Conservation (phyloP, 2,113 vertebrate genomes). For the Arvicanthis niloticus region DNA sequence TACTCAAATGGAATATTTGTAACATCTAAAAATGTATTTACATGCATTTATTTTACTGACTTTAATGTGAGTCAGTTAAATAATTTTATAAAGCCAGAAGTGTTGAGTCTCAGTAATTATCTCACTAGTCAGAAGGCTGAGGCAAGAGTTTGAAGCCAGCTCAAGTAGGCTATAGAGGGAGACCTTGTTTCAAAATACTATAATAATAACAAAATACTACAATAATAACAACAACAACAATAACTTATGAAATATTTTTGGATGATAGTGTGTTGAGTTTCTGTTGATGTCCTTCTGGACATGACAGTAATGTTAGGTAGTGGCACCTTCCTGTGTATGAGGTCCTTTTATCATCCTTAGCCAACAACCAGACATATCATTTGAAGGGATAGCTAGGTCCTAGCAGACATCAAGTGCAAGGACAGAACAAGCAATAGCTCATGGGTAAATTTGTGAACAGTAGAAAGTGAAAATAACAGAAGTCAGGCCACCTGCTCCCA, state of each 20-base stretch:
- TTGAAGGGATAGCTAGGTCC: neutral
- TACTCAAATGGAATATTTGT: neutral
- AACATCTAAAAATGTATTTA: neutral
- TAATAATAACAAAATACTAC: neutral
- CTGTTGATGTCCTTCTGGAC: neutral
- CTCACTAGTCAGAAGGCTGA: neutral
- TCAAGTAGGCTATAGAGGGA: neutral
- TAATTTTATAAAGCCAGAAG: neutral
- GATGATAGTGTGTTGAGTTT: neutral
- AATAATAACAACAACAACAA: neutral
- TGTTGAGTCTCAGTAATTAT: neutral
- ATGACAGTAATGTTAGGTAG: neutral
- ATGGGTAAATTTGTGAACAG: neutral
- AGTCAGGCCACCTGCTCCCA: neutral
- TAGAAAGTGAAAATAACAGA: neutral
- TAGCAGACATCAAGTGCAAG: neutral
- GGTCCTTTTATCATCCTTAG: neutral
- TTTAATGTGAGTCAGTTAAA: neutral
- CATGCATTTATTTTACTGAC: constrained; percentile 49
- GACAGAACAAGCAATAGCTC: neutral
- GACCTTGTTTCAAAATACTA: neutral
- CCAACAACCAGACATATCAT: neutral
- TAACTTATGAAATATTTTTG: neutral
- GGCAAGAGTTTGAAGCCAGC: too few species aligned
- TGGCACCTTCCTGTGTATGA: neutral